Percentiles rank a stretch among this genome's conserved stretches.
These are phyloP conservation scores for Donacobius atricapilla DNA, from an alignment of 2,113 vertebrate species.

Conservation along the genomic window DNA sequence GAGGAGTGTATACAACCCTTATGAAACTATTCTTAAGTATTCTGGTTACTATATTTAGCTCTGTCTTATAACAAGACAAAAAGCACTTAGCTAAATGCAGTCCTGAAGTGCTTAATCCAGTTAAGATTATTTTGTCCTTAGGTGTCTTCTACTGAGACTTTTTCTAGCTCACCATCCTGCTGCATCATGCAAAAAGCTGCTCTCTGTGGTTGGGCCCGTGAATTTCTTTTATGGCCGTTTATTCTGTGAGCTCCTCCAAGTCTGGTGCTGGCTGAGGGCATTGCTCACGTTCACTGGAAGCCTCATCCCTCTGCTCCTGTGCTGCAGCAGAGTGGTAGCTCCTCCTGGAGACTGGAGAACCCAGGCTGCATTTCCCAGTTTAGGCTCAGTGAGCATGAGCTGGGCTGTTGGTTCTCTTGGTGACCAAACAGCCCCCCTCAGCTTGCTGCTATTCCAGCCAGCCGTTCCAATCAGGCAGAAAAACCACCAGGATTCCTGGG, in stretches of 20 bases:
- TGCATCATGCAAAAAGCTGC: conserved; percentile 48
- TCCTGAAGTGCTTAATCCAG: conserved; percentile 47
- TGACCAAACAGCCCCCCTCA: background rate
- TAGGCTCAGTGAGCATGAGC: background rate
- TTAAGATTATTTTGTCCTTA: conserved; percentile 67
- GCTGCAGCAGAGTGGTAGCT: background rate
- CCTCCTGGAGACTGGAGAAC: background rate
- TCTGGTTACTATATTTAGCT: conserved; percentile 51
- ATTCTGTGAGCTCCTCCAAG: background rate
- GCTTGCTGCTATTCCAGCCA: background rate
- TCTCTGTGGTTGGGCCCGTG: background rate
- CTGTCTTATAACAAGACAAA: conserved; percentile 56
- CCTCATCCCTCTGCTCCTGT: background rate
- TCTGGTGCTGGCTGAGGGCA: background rate
- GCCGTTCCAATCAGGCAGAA: background rate
- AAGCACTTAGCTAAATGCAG: conserved; percentile 62
- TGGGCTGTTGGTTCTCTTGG: background rate
- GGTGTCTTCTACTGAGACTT: conserved; percentile 32
- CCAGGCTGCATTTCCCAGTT: background rate
- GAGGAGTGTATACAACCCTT: conserved; percentile 36
- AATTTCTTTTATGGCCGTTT: background rate
- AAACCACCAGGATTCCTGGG: background rate
- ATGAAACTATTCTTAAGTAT: conserved; percentile 66
- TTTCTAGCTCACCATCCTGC: conserved; percentile 30
- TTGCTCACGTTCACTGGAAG: background rate